Percentiles rank a stretch among this genome's conserved stretches.
phyloP scores from a whole-genome alignment of 1,140 invertebrate species.

The Trichonephila clavata region DNA sequence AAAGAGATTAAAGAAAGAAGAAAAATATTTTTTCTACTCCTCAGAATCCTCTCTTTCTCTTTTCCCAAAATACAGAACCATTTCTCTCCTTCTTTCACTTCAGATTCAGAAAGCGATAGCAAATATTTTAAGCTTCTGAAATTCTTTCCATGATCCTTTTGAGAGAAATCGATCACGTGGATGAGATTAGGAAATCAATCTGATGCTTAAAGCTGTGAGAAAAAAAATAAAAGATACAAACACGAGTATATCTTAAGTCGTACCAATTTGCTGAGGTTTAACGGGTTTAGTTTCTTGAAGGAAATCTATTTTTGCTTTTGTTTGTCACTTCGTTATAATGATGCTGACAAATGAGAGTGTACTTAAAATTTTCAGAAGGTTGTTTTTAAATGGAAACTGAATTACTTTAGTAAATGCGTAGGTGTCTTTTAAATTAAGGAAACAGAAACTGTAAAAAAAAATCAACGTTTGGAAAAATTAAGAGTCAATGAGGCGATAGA shows the following conservation, averaged over 20 bases:
- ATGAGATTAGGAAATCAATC: constrained; percentile 43
- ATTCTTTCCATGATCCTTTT: neutral
- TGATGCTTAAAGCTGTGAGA: constrained; percentile 21
- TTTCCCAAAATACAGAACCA: neutral
- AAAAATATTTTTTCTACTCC: neutral
- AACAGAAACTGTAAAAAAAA: neutral
- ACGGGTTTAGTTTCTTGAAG: neutral
- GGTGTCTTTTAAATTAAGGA: neutral
- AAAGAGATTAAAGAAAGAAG: neutral
- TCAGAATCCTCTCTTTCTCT: neutral
- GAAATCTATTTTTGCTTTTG: neutral
- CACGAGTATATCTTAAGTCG: neutral
- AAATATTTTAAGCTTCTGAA: constrained; percentile 10
- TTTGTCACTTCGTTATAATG: neutral
- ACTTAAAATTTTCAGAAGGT: neutral
- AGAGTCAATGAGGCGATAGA: too few species aligned
- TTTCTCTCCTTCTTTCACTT: neutral
- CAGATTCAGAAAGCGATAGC: constrained; percentile 45
- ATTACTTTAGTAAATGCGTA: neutral
- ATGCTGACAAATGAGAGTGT: neutral
- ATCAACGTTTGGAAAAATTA: too few species aligned
- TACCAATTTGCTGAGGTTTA: neutral
- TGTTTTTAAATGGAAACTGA: neutral
- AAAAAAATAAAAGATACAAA: constrained; percentile 10
- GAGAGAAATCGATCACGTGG: constrained; percentile 1